Conservation (phyloP, 2,888 invertebrate genomes). For the Cosmia pyralina region DNA sequence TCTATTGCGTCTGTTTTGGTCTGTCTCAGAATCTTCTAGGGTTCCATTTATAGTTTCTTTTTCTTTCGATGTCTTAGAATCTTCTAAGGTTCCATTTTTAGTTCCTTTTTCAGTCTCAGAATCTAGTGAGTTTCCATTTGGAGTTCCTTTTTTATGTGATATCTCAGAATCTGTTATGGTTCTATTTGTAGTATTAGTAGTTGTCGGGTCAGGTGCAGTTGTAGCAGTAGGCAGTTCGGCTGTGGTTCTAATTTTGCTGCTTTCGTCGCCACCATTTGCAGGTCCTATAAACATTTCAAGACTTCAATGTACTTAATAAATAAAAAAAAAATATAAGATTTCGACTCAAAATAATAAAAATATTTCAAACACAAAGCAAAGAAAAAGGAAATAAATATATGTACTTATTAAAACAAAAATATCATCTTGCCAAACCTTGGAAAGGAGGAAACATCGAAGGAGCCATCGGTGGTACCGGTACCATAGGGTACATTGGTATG, state of each 20-base stretch:
- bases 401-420: not conserved
- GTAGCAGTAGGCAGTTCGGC: not conserved
- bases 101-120: too few species aligned
- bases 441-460: conserved; percentile 63
- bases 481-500: conserved; percentile 84
- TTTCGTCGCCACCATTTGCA: conserved; percentile 15
- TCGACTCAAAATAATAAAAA: not conserved
- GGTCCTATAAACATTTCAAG: conserved; percentile 18
- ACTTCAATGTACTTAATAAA: not conserved
- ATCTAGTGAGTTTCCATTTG: too few species aligned
- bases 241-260: not conserved
- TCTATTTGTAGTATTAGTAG: too few species aligned
- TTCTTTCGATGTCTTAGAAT: too few species aligned
- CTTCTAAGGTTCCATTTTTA: too few species aligned
- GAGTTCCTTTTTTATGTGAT: too few species aligned
- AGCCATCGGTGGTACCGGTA: conserved; percentile 76
- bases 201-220: conserved; percentile 6
- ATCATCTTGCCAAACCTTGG: conserved; percentile 66
- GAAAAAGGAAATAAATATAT: not conserved
- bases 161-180: too few species aligned
- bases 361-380: not conserved
- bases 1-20: conserved; percentile 30
- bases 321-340: not conserved
- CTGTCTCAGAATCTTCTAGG: too few species aligned
- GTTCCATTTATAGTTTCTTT: too few species aligned